These are phyloP conservation scores for Pentalonia nigronervosa DNA, from an alignment of 1,140 invertebrate genomes.

Conservation along the genomic window DNA sequence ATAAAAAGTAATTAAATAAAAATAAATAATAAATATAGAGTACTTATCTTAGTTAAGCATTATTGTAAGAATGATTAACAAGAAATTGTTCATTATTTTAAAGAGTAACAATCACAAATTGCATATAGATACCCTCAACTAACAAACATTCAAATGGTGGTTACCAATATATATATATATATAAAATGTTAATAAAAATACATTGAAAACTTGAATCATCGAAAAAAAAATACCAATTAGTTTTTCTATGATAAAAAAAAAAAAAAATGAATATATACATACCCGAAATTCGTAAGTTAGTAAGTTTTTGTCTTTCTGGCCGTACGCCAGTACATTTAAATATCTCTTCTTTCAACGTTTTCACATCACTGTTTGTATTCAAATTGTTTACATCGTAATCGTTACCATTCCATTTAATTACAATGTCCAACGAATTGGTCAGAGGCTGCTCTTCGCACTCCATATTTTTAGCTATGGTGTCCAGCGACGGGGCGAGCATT, in stretches of 20 bases:
- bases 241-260: background rate
- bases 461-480: conserved; percentile 11
- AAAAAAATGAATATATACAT: background rate
- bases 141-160: too few species aligned
- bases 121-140: too few species aligned
- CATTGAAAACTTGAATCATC: background rate
- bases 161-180: too few species aligned
- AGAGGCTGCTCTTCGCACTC: conserved; percentile 23
- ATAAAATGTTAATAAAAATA: background rate
- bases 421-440: conserved; percentile 66
- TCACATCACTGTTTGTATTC: conserved; percentile 76
- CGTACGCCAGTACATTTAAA: conserved; percentile 83
- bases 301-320: conserved; percentile 88
- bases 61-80: background rate
- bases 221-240: background rate
- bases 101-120: too few species aligned
- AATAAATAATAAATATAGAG: background rate
- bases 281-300: conserved; percentile 94
- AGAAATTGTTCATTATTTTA: background rate
- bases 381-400: conserved; percentile 79
- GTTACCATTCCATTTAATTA: conserved; percentile 91
- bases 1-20: background rate
- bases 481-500: background rate
- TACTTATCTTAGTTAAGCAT: too few species aligned
- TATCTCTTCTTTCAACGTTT: conserved; percentile 80